A percentile compares a stretch with the other conserved stretches of the same genome.
These are phyloP conservation scores for Muntiacus reevesi DNA, from an alignment of 2,113 vertebrate genomes.

Conservation along the genomic window DNA sequence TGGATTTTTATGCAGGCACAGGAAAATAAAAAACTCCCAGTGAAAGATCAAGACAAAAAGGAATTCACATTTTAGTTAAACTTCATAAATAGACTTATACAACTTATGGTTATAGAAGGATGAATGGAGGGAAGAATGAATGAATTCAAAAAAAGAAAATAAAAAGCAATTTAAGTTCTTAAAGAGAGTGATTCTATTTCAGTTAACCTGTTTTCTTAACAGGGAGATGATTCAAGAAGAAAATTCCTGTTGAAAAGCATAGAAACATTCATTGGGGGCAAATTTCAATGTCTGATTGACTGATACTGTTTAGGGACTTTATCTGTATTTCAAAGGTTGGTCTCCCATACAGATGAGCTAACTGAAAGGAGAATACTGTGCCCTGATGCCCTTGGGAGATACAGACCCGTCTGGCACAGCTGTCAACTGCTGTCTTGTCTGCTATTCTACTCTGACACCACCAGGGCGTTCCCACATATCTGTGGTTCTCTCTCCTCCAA, in stretches of 20 bases:
- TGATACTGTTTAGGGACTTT: not conserved
- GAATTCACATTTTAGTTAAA: not conserved
- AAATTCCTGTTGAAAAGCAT: not conserved
- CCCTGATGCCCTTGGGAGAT: not conserved
- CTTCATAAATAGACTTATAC: not conserved
- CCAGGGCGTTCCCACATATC: not conserved
- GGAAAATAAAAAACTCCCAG: not conserved
- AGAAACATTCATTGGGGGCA: not conserved
- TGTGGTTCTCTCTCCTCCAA: not conserved
- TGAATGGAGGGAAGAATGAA: not conserved
- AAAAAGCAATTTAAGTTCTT: not conserved
- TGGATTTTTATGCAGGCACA: not conserved
- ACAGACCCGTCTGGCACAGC: not conserved
- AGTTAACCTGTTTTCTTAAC: not conserved
- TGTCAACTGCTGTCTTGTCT: not conserved
- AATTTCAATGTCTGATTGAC: not conserved
- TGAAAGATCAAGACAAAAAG: not conserved
- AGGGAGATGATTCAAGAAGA: not conserved
- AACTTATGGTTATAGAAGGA: not conserved
- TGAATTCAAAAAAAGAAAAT: not conserved
- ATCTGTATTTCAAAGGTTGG: constrained; percentile 34
- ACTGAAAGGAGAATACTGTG: not conserved
- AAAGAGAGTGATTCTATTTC: not conserved
- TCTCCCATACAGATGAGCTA: not conserved
- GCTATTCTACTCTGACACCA: not conserved